A percentile compares a stretch with the other conserved stretches of the same genome.
phyloP scores from a whole-genome alignment of 2,888 invertebrate species.

The Standfussiana lucernea region DNA sequence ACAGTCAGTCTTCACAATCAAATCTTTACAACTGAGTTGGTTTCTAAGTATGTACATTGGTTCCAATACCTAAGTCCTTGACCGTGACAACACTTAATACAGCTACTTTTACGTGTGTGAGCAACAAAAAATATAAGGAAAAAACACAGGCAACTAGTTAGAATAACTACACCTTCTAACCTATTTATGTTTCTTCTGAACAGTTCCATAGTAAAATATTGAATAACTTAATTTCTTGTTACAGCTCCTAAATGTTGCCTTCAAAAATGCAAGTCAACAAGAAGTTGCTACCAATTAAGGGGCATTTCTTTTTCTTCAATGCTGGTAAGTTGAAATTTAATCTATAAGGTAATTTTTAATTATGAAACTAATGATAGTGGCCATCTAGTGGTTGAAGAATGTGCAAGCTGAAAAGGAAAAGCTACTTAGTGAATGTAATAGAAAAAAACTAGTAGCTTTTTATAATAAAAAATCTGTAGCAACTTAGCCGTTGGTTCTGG shows the following conservation, averaged over 20 bases:
- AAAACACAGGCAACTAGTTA: constrained; percentile 7
- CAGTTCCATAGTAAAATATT: not conserved
- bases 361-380: not conserved
- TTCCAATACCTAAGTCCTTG: constrained; percentile 26
- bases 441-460: not conserved
- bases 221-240: constrained; percentile 23
- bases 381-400: too few relatives aligned
- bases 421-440: not conserved
- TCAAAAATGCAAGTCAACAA: constrained; percentile 92
- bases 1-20: constrained; percentile 1
- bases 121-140: constrained; percentile 24
- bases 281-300: constrained; percentile 95
- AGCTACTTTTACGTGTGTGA: not conserved
- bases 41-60: not conserved
- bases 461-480: not conserved
- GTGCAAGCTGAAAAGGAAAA: not conserved
- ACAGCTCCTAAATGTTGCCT: constrained; percentile 68
- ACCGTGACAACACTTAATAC: not conserved
- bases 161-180: not conserved
- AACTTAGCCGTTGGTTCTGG: not conserved
- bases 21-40: constrained; percentile 3
- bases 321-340: constrained; percentile 92
- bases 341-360: not conserved
- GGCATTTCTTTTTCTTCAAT: constrained; percentile 96
- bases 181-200: not conserved